Percentiles rank a stretch among this genome's conserved stretches.
Conservation (phyloP, 2,888 invertebrate genomes). For the Tetranychus piercei region DNA sequence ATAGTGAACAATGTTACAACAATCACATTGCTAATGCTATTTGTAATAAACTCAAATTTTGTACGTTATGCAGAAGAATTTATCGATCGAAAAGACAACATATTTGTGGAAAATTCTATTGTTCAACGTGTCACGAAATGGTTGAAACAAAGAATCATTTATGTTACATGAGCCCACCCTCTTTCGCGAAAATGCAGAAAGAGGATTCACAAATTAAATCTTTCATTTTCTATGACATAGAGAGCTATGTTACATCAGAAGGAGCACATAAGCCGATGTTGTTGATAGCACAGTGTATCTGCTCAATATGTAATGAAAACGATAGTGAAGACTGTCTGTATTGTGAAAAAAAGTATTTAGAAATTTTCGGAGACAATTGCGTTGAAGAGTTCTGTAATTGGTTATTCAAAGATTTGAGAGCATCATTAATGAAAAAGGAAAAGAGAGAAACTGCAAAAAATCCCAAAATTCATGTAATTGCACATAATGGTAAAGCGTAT, state of each 20-base stretch:
- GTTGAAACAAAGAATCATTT: not conserved
- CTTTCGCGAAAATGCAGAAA: not conserved
- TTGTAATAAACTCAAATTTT: not conserved
- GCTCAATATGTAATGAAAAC: not conserved
- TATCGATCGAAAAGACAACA: not conserved
- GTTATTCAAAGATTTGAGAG: not conserved
- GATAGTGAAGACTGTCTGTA: not conserved
- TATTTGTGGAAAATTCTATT: not conserved
- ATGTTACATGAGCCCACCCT: not conserved
- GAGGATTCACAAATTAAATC: not conserved
- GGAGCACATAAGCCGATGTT: not conserved
- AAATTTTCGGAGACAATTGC: not conserved
- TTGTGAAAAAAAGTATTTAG: not conserved
- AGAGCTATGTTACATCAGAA: not conserved
- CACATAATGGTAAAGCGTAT: slow-evolving; percentile 14
- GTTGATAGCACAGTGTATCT: not conserved
- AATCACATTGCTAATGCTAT: not conserved
- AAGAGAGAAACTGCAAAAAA: not conserved
- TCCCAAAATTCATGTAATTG: not conserved
- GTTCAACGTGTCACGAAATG: not conserved
- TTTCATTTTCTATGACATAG: not conserved
- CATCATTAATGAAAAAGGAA: not conserved
- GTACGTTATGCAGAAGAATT: not conserved
- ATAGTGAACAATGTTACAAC: not conserved
- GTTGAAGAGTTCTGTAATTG: not conserved